Percentiles rank a stretch among this genome's conserved stretches.
Conservation (phyloP, 2,113 vertebrate species). For the Centrocercus urophasianus region DNA sequence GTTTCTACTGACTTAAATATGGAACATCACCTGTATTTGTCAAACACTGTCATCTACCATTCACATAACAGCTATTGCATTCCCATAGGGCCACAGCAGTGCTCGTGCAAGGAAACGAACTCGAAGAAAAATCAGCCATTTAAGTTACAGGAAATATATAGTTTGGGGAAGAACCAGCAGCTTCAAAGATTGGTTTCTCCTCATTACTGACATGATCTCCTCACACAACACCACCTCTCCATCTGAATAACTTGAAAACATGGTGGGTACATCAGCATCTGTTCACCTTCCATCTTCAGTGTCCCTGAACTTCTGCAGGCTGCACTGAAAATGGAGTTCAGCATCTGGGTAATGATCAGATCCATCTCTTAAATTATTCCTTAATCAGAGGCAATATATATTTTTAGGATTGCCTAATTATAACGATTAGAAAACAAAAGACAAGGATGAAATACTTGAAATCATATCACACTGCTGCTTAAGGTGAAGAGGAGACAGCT, state of each 20-base stretch:
- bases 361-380: neutral
- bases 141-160: conserved; percentile 13
- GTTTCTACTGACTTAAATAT: neutral
- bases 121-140: neutral
- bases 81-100: neutral
- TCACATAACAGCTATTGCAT: neutral
- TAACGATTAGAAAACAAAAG: neutral
- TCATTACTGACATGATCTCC: neutral
- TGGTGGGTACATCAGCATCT: neutral
- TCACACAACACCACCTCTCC: neutral
- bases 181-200: neutral
- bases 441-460: neutral
- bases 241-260: neutral
- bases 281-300: neutral
- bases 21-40: neutral
- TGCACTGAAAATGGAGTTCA: fast-evolving
- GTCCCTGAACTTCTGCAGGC: neutral
- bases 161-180: neutral
- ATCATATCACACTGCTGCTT: neutral
- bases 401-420: neutral
- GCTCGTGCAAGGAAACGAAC: neutral
- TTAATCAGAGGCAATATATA: neutral
- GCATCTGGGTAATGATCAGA: neutral
- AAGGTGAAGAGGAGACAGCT: neutral
- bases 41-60: neutral